Conservation (phyloP, 2,113 vertebrate species). For the Tetrao urogallus region DNA sequence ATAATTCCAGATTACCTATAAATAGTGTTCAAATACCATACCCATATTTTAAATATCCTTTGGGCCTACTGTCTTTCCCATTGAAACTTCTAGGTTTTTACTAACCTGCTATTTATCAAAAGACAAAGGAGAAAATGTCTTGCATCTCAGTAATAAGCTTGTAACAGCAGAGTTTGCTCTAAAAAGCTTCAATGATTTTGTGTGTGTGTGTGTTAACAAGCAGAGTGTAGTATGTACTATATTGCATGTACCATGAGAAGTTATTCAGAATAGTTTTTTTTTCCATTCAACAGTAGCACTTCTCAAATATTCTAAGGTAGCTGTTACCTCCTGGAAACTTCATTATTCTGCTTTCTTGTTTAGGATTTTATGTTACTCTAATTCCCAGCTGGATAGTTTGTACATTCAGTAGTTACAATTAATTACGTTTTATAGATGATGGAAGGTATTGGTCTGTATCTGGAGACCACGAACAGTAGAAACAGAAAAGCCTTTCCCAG, state of each 20-base stretch:
- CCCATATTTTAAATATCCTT: neutral
- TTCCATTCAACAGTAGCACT: neutral
- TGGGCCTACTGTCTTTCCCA: neutral
- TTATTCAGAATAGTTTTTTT: constrained; percentile 8
- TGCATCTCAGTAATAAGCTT: neutral
- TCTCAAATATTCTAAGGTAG: constrained; percentile 1
- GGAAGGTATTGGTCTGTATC: neutral
- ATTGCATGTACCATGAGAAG: neutral
- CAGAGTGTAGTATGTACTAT: neutral
- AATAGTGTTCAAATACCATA: neutral
- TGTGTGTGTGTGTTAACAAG: neutral
- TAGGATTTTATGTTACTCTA: neutral
- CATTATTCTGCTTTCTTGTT: neutral
- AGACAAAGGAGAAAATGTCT: neutral
- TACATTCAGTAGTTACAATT: neutral
- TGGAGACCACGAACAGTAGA: neutral
- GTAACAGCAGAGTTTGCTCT: neutral
- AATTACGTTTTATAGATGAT: neutral
- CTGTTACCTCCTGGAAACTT: neutral
- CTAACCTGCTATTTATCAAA: neutral
- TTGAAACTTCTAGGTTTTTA: neutral
- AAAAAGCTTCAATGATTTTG: neutral
- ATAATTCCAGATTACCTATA: neutral
- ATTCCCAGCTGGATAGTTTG: neutral
- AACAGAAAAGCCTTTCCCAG: neutral